Base-by-base conservation (phyloP, 2,797 vertebrate species). In the Phoxinus dragarum region DNA sequence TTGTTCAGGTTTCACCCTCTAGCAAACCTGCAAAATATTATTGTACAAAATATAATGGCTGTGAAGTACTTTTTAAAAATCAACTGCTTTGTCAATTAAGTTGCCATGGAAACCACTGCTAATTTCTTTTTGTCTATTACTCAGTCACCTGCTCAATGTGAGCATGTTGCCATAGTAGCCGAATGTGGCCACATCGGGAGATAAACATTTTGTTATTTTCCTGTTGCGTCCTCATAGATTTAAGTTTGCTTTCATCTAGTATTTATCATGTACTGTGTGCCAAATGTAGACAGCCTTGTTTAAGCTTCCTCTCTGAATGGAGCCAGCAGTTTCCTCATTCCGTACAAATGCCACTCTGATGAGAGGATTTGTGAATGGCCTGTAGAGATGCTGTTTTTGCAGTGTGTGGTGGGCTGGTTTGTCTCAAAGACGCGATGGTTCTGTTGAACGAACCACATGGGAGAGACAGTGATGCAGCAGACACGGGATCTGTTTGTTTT, bases 341-440 rank as follows among this genome's bases (percentile, higher is more conserved):
- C 83, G 49, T 72, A 85, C 83, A 68, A 75, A 84, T 80, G 77
- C 68, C 69, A 67, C 49, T 27, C 76, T 84, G 76, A 87, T 84
- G 76, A 85, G 83, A 54, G 36, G 83, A 72, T 85, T 79, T 79
- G 83, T 84, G 73, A 84, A 84, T 84, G 73, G 73, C 61, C 73
- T 54, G 82, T 72, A 72, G 66, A 84, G 75, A 79, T 85, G 74
- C 40, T 79, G 75, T 73, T 80, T 80, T 47, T 73, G 59, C 23
- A 11, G 73, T 71, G 72, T 6, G 54, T 66, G 74, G 54, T 86
- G 52, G 67, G 66, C 54, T 79, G 47, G 72, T 77, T 82, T 56
- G 36, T 81, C 40, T 81, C 47, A 66, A 75, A 83, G 71, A 49
- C 49, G 17, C 3, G 5, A 49, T 72, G 73, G 19, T 44, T 74